These are phyloP conservation scores for Aphelinus certus DNA, from an alignment of 1,140 invertebrate genomes.

Conservation along the genomic window DNA sequence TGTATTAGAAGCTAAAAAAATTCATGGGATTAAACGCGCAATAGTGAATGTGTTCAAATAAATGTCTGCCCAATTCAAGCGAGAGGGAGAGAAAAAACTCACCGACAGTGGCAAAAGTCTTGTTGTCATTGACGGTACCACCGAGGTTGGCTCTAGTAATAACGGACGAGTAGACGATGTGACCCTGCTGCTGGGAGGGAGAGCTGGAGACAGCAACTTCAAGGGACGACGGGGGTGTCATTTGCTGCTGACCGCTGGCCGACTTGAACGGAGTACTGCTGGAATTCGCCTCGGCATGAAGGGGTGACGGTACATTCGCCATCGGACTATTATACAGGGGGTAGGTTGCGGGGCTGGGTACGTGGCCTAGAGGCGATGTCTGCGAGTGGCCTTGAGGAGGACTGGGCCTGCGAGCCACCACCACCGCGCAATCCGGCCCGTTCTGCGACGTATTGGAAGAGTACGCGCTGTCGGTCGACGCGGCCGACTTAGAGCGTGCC, in stretches of 20 bases:
- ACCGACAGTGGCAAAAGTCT: slow-evolving; percentile 66
- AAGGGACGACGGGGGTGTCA: slow-evolving; percentile 74
- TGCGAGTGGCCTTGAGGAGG: slow-evolving; percentile 75
- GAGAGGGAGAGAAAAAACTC: slow-evolving; percentile 33
- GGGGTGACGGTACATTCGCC: slow-evolving; percentile 77
- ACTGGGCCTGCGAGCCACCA: slow-evolving; percentile 74
- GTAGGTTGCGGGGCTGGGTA: slow-evolving; percentile 78
- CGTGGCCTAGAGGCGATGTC: slow-evolving; percentile 73
- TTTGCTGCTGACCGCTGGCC: slow-evolving; percentile 59
- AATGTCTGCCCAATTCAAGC: no score
- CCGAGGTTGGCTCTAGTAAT: slow-evolving; percentile 74
- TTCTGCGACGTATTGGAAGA: slow-evolving; percentile 71
- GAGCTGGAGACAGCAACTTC: slow-evolving; percentile 72
- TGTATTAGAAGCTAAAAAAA: slow-evolving; percentile 15
- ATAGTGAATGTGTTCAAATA: no score
- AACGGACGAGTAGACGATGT: slow-evolving; percentile 77
- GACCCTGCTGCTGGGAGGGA: slow-evolving; percentile 71
- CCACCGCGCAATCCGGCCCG: slow-evolving; percentile 73
- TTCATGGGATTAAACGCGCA: background rate
- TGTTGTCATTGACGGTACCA: slow-evolving; percentile 69
- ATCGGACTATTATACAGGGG: slow-evolving; percentile 82
- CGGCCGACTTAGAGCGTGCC: slow-evolving; percentile 70
- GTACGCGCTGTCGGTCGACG: slow-evolving; percentile 72
- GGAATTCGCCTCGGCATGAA: slow-evolving; percentile 70
- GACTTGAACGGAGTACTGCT: slow-evolving; percentile 62